Evolutionary conservation across 2,113 vertebrate genomes (phyloP), one percentile per base, ranked within the genome.

Genomic region (Cavia aperea): DNA sequence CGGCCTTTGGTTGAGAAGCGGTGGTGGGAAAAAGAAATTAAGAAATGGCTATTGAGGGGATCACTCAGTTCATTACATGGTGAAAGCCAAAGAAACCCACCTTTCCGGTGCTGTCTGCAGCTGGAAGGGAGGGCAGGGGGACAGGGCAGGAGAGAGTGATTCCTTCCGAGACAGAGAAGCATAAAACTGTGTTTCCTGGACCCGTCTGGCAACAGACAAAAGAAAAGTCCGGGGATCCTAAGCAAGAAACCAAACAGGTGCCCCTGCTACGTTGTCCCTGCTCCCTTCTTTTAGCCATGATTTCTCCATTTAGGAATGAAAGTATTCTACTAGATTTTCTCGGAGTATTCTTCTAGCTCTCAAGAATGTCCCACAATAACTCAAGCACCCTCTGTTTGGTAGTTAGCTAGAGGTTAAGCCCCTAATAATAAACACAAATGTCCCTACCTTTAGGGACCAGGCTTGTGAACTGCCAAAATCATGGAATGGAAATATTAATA

Each of bases 211-310:
- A 39, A 29, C 60, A 82, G 56, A 82, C 43, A 63, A 54, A 81
- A 88, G n/a, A 86, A 94, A 89, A 81, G 24, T 60, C 65, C 75
- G 87, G 81, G 9, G 10, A 81, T 31, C 13, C 39, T 95, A 93
- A 95, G 86, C 90, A 91, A 87, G 79, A 91, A 95, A 92, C 46
- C 54, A n/a, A 92, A 29, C 1, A 54, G 36, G 56, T 43, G 26
- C 12, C 81, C 23, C 5, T 54, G 16, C 36, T 63, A 78, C 46
- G 68, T 33, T 58, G 60, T 60, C 43, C 84, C 51, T 39, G 54
- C 39, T 89, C 58, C 77, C 66, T 89, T 24, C 36, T 58, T 82
- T 75, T 79, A 81, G 49, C 63, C n/a, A 58, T 1, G 54, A 19
- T 43, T 19, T 86, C 72, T 43, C n/a, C 8, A 58, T 70, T 70